phyloP scores from a whole-genome alignment of 2,113 vertebrate genomes.

The Hippocampus zosterae region DNA sequence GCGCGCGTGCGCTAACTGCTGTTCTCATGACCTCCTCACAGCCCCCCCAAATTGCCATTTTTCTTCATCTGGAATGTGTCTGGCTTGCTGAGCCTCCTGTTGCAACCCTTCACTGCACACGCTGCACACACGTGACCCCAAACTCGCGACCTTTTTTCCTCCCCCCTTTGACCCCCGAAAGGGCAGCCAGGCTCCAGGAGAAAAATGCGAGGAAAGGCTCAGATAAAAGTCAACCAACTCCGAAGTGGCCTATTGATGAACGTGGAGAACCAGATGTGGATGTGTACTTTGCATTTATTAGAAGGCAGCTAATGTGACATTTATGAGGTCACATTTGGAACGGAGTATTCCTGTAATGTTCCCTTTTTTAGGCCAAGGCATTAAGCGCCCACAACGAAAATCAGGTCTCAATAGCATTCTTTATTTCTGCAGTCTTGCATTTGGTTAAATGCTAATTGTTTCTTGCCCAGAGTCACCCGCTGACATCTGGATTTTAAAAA shows the following conservation, averaged over 20 bases:
- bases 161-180: slow-evolving; percentile 38
- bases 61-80: slow-evolving; percentile 54
- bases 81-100: slow-evolving; percentile 37
- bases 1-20: slow-evolving; percentile 5
- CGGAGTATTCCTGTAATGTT: slow-evolving; percentile 10
- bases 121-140: slow-evolving; percentile 34
- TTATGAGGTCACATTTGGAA: slow-evolving; percentile 32
- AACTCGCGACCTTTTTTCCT: slow-evolving; percentile 17
- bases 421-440: too few relatives aligned
- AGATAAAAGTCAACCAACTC: slow-evolving; percentile 4
- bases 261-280: background rate
- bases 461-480: too few relatives aligned
- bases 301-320: slow-evolving; percentile 36
- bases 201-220: slow-evolving; percentile 12
- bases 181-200: slow-evolving; percentile 31
- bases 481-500: background rate
- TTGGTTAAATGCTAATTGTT: too few relatives aligned
- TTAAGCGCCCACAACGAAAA: background rate
- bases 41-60: slow-evolving; percentile 40
- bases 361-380: slow-evolving; percentile 44
- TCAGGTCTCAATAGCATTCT: background rate
- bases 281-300: slow-evolving; percentile 1
- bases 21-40: slow-evolving; percentile 69
- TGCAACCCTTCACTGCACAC: slow-evolving; percentile 22
- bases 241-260: background rate